phyloP scores from a whole-genome alignment of 2,113 vertebrate species.

The Pygoscelis adeliae region DNA sequence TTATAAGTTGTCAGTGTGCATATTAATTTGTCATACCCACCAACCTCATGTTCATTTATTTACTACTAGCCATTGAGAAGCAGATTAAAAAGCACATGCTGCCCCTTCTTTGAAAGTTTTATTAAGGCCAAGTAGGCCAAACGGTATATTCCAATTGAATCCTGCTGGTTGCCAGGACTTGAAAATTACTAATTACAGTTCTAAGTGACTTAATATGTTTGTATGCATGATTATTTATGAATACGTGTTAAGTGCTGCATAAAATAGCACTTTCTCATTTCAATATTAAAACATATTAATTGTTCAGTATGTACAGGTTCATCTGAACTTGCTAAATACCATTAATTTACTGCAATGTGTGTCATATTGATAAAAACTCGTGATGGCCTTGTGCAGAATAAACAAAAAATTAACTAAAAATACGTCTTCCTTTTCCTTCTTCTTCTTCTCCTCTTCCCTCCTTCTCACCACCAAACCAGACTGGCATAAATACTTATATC shows the following conservation, averaged over 20 bases:
- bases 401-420: background rate
- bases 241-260: constrained; percentile 52
- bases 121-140: constrained; percentile 76
- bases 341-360: background rate
- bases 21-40: constrained; percentile 83
- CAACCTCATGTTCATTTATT: constrained; percentile 80
- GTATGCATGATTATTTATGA: constrained; percentile 82
- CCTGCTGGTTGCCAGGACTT: constrained; percentile 74
- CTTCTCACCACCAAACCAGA: background rate
- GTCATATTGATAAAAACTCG: background rate
- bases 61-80: constrained; percentile 74
- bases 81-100: constrained; percentile 76
- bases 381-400: background rate
- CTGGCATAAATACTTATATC: background rate
- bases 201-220: constrained; percentile 78
- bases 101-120: constrained; percentile 77
- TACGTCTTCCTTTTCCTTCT: background rate
- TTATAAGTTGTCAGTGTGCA: constrained; percentile 81
- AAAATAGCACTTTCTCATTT: constrained; percentile 60
- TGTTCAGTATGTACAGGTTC: background rate
- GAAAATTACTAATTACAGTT: constrained; percentile 79
- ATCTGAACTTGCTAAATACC: constrained; percentile 47
- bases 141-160: constrained; percentile 71
- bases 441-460: background rate
- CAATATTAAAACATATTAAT: constrained; percentile 47